These are phyloP conservation scores for Morpho achilles DNA, from an alignment of 2,888 invertebrate species.

Conservation along the genomic window DNA sequence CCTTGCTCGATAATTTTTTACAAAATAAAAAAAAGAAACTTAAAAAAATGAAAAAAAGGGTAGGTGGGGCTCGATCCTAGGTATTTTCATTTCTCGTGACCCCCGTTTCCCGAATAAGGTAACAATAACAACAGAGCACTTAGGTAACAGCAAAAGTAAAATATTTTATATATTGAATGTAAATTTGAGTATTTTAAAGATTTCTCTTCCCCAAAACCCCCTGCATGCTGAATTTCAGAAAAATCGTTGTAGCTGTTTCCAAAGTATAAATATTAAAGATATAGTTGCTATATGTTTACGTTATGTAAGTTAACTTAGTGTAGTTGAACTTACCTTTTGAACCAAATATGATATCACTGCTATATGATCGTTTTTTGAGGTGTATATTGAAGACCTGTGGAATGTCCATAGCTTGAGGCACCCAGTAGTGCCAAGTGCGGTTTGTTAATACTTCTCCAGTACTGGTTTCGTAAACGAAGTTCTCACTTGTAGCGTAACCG, in stretches of 20 bases:
- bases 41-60: too few species aligned
- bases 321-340: constrained; percentile 58
- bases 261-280: background rate
- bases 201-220: too few species aligned
- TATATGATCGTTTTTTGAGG: constrained; percentile 77
- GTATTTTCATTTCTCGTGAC: background rate
- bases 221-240: too few species aligned
- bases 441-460: constrained; percentile 81
- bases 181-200: too few species aligned
- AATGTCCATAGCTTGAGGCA: constrained; percentile 82
- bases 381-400: constrained; percentile 81
- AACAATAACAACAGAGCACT: too few species aligned
- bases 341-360: constrained; percentile 75
- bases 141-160: too few species aligned
- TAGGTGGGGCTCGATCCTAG: too few species aligned
- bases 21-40: too few species aligned
- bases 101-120: too few species aligned
- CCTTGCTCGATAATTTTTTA: too few species aligned
- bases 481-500: constrained; percentile 83
- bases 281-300: background rate
- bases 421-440: constrained; percentile 84
- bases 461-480: constrained; percentile 73
- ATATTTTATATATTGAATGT: too few species aligned
- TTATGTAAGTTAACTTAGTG: background rate
- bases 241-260: background rate